phyloP scores from a whole-genome alignment of 1,140 invertebrate genomes.

The Polypedilum pembai region DNA sequence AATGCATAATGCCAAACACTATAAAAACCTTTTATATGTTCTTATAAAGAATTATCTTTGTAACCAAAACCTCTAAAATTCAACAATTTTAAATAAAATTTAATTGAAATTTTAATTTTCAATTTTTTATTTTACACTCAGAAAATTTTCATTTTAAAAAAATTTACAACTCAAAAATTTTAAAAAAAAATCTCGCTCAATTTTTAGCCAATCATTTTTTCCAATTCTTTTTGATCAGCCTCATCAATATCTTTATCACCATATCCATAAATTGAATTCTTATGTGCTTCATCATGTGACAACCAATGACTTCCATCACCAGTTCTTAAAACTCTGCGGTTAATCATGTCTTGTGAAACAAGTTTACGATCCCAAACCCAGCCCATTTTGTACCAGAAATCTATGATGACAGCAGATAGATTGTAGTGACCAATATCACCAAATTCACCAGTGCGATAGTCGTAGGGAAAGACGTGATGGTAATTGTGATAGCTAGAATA shows the following conservation, averaged over 20 bases:
- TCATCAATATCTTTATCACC: slow-evolving; percentile 11
- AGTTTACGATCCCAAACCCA: slow-evolving; percentile 65
- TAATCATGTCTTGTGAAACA: slow-evolving; percentile 58
- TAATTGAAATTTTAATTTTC: no score
- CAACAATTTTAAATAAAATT: no score
- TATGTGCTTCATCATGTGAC: background rate
- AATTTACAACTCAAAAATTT: no score
- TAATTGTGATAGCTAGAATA: slow-evolving; percentile 77
- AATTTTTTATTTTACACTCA: background rate
- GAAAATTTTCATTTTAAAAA: background rate
- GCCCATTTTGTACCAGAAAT: slow-evolving; percentile 70
- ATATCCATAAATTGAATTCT: background rate
- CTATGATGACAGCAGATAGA: slow-evolving; percentile 78
- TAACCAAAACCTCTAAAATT: no score
- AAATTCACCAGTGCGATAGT: slow-evolving; percentile 80
- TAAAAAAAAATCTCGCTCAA: background rate
- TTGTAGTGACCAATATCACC: slow-evolving; percentile 72
- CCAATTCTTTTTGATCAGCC: background rate
- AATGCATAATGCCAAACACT: no score
- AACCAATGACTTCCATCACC: slow-evolving; percentile 51
- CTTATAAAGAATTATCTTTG: no score
- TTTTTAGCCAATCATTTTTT: background rate
- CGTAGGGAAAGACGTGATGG: slow-evolving; percentile 91
- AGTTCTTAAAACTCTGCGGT: slow-evolving; percentile 53
- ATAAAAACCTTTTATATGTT: no score